Evolutionary conservation across 2,888 invertebrate genomes (phyloP).

Genomic region (Xylocampa areola): DNA sequence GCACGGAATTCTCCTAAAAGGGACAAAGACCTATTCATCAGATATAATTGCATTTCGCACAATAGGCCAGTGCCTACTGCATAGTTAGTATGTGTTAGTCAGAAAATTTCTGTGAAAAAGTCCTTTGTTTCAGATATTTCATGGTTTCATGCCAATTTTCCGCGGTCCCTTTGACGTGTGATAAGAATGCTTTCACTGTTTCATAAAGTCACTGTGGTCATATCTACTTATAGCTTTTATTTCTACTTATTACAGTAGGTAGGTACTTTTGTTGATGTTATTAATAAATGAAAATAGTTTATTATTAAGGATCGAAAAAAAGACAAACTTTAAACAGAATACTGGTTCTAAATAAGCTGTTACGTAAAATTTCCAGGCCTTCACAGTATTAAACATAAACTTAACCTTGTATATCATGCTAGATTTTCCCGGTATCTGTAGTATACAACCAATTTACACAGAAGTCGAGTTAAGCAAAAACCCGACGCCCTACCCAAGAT

Average conservation of each 20-base stretch:
- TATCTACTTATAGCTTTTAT: too few species aligned
- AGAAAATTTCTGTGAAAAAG: constrained; percentile 7
- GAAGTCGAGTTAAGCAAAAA: constrained; percentile 24
- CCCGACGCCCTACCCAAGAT: constrained; percentile 28
- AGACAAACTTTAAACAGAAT: too few species aligned
- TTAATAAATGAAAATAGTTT: too few species aligned
- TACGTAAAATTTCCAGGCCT: too few species aligned
- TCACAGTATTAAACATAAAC: too few species aligned
- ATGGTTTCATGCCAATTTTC: constrained; percentile 1
- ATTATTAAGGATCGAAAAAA: too few species aligned
- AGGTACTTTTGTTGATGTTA: too few species aligned
- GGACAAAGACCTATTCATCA: neutral
- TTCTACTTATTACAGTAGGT: too few species aligned
- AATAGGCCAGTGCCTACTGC: neutral
- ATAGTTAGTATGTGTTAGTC: neutral
- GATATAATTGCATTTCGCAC: constrained; percentile 1
- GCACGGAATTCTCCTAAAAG: neutral
- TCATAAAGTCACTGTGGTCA: too few species aligned
- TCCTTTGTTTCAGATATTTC: constrained; percentile 3
- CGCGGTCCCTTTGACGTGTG: neutral
- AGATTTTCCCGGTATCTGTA: neutral
- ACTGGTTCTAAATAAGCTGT: too few species aligned
- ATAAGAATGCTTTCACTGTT: neutral
- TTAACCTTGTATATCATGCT: too few species aligned
- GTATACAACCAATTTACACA: neutral